phyloP scores from a whole-genome alignment of 2,888 invertebrate genomes.

The Leptinotarsa juncta region DNA sequence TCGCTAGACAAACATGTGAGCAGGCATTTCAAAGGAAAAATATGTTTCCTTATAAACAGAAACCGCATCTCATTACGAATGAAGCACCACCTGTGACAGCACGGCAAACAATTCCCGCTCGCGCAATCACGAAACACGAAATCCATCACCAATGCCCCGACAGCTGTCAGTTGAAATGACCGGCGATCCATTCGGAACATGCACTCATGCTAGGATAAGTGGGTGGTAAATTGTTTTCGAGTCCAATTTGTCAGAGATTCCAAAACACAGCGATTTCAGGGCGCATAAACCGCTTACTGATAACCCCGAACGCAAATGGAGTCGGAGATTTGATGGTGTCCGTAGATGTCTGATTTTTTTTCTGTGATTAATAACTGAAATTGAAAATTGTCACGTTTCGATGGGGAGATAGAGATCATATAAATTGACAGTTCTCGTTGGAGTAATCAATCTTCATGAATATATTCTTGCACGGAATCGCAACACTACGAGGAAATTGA shows the following conservation, averaged over 20 bases:
- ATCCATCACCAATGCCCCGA: conserved; percentile 42
- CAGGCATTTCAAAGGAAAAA: background rate
- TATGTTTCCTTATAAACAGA: background rate
- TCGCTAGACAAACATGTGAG: too few relatives aligned
- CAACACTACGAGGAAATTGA: too few relatives aligned
- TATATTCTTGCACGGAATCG: too few relatives aligned
- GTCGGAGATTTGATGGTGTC: background rate
- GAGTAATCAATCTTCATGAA: too few relatives aligned
- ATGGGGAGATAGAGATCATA: too few relatives aligned
- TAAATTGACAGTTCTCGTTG: too few relatives aligned
- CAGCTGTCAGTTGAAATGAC: conserved; percentile 41
- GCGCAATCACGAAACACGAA: conserved; percentile 27
- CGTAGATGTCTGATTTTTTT: background rate
- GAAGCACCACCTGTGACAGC: conserved; percentile 23
- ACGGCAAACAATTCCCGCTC: conserved; percentile 26
- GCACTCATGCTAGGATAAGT: conserved; percentile 31
- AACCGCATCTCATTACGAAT: conserved; percentile 9
- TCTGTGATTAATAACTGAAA: background rate
- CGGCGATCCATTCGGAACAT: conserved; percentile 40
- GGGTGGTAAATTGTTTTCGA: conserved; percentile 41
- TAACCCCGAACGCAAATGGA: background rate
- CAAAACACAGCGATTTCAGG: conserved; percentile 22
- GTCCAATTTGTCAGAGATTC: conserved; percentile 38
- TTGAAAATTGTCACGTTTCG: too few relatives aligned
- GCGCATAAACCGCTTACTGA: background rate